Conservation (phyloP, 2,113 vertebrate genomes). For the Willisornis vidua region DNA sequence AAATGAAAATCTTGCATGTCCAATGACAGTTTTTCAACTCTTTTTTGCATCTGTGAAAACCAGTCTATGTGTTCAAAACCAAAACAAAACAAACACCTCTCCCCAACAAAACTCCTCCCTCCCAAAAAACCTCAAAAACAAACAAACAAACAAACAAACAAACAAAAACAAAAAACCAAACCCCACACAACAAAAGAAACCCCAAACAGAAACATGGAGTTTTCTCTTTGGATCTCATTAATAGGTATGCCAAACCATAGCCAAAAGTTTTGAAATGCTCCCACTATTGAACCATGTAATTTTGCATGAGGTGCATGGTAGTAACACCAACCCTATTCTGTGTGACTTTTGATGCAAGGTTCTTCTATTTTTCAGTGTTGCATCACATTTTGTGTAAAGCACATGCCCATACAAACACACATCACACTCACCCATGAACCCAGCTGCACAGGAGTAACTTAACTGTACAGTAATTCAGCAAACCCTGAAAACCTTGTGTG, state of each 20-base stretch:
- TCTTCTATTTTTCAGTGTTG: not conserved
- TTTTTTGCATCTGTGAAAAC: not conserved
- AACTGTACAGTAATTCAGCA: not conserved
- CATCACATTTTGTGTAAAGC: not conserved
- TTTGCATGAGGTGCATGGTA: not conserved
- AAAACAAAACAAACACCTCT: not conserved
- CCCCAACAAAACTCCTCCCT: too few relatives aligned
- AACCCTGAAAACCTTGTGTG: not conserved
- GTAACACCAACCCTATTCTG: not conserved
- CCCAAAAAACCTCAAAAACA: not conserved
- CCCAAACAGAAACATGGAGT: not conserved
- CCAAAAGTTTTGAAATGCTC: not conserved
- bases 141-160: too few relatives aligned
- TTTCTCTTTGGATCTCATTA: not conserved
- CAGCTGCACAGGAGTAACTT: not conserved
- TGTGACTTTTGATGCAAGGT: not conserved
- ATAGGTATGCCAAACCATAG: not conserved
- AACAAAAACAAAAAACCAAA: not conserved
- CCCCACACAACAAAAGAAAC: not conserved
- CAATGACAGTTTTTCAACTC: not conserved
- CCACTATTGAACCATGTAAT: not conserved
- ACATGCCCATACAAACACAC: not conserved
- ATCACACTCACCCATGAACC: not conserved
- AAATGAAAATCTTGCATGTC: not conserved
- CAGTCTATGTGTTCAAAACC: not conserved